A percentile compares a stretch with the other conserved stretches of the same genome.
Conservation (phyloP, 2,797 vertebrate species). For the Phoxinus dragarum region DNA sequence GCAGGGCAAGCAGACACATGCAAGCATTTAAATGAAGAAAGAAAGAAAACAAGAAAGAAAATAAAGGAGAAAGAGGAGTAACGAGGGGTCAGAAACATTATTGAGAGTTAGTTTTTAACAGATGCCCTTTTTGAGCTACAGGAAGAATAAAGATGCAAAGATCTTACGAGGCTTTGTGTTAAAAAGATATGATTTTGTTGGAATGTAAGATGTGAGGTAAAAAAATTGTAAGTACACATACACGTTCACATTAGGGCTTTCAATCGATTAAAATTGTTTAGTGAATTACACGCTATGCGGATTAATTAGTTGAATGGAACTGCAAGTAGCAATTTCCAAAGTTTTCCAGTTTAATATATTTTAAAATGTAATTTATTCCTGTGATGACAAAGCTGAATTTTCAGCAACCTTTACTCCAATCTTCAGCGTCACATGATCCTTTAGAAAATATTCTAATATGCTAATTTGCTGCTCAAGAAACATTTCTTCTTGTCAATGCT, state of each 20-base stretch:
- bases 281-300: neutral
- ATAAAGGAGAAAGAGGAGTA: slow-evolving; percentile 51
- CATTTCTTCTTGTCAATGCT: neutral
- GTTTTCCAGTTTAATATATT: neutral
- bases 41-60: slow-evolving; percentile 51
- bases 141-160: slow-evolving; percentile 54
- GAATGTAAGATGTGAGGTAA: neutral
- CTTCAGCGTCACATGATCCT: neutral
- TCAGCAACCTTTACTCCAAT: no score
- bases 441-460: neutral
- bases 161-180: slow-evolving; percentile 24
- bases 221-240: neutral
- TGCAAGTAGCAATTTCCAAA: neutral
- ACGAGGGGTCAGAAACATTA: slow-evolving; percentile 63
- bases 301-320: neutral
- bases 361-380: neutral
- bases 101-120: slow-evolving; percentile 44
- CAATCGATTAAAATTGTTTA: neutral
- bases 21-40: slow-evolving; percentile 81
- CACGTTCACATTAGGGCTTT: slow-evolving; percentile 24
- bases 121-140: slow-evolving; percentile 51
- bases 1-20: slow-evolving; percentile 85
- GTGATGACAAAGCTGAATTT: no score
- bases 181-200: slow-evolving; percentile 2
- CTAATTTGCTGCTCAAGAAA: neutral